Evolutionary conservation across 2,797 vertebrate genomes (phyloP).

Genomic region (Ataeniobius toweri): DNA sequence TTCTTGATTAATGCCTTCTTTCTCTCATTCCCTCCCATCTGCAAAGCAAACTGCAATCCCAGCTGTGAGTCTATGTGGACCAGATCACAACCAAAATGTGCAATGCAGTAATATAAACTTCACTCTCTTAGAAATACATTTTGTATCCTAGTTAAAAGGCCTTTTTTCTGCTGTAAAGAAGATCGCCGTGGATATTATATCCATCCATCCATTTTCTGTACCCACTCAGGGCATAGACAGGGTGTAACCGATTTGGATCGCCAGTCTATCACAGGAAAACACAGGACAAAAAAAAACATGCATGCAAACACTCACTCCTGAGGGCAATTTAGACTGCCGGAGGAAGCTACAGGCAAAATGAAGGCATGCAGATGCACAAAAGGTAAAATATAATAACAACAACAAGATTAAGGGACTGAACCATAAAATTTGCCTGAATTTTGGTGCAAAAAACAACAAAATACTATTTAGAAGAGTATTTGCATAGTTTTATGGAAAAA

Average conservation of each 20-base stretch:
- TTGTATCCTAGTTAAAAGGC: no score
- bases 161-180: no score
- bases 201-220: background rate
- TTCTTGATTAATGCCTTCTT: conserved; percentile 16
- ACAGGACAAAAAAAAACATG: background rate
- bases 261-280: background rate
- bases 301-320: background rate
- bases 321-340: background rate
- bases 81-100: background rate
- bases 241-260: background rate
- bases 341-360: background rate
- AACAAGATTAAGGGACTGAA: background rate
- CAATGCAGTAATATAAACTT: no score
- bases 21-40: conserved; percentile 48
- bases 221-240: background rate
- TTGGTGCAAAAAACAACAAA: no score
- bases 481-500: no score
- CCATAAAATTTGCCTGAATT: no score
- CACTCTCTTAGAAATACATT: no score
- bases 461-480: no score
- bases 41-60: conserved; percentile 54
- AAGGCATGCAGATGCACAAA: background rate
- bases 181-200: background rate
- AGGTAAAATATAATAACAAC: background rate
- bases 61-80: conserved; percentile 50